phyloP scores from a whole-genome alignment of 2,113 vertebrate genomes.

The Carassius carassius region DNA sequence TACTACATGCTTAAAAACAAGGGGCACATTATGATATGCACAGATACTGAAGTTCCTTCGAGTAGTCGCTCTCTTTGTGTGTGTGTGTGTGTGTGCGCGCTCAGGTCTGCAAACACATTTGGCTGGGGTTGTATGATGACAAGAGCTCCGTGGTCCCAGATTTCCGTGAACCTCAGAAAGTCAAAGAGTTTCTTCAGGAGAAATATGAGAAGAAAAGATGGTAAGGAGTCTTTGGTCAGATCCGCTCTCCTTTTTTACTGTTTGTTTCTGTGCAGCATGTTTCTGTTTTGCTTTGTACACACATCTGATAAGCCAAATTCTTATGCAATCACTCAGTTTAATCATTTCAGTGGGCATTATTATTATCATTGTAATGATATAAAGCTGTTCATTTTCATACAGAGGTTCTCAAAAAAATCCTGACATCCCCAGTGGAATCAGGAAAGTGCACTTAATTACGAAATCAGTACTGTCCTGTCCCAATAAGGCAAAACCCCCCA shows the following conservation, averaged over 20 bases:
- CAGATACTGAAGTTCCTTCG: background rate
- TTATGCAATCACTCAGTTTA: background rate
- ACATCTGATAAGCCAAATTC: background rate
- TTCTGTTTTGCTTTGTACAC: background rate
- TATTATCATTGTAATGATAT: background rate
- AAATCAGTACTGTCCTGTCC: background rate
- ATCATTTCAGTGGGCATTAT: background rate
- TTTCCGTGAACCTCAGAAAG: conserved; percentile 98
- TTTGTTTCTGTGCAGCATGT: background rate
- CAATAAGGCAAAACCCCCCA: background rate
- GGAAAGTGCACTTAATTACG: background rate
- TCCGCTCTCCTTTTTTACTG: background rate
- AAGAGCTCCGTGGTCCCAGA: conserved; percentile 96
- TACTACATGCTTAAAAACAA: conserved; percentile 61
- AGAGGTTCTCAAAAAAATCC: too few relatives aligned
- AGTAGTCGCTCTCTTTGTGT: conserved; percentile 11
- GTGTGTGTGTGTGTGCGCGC: background rate
- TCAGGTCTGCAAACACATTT: conserved; percentile 98
- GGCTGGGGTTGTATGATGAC: conserved; percentile 98
- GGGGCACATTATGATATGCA: too few relatives aligned
- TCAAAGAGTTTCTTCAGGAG: conserved; percentile 98
- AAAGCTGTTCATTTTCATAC: background rate
- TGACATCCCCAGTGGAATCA: too few relatives aligned
- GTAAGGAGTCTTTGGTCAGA: conserved; percentile 73
- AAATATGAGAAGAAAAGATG: conserved; percentile 99